Base-by-base conservation (phyloP, 2,888 invertebrate genomes). In the Ennomos quercinarius region DNA sequence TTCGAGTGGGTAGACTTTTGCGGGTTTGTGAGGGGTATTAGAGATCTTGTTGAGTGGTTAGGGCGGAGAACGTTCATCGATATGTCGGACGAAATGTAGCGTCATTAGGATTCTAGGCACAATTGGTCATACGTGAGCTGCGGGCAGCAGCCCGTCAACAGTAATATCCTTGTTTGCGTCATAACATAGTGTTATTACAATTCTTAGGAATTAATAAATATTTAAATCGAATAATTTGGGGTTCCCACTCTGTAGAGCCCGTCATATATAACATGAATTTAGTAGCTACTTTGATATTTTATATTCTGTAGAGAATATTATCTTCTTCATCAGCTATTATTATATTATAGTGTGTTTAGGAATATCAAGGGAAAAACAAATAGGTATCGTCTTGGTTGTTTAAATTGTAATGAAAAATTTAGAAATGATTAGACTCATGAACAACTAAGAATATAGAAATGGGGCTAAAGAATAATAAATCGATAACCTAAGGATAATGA, bases 81-180 rank as follows among this genome's bases (percentile, higher is more conserved):
- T 87, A 86, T 80, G 76, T 76, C 73, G 78, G 78, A 76, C 83
- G 73, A 83, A 78, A 82, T 76, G 81, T 81, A 84, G 80, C 77
- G 71, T 81, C 76, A 88, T 91, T 91, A 89, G 84, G 80, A 91
- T 91, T 89, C 91, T 82, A 81, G 80, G 77, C 84, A 81, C 79
- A 79, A 81, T 78, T 76, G 80, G 73, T 80, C 78, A 77, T 81
- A 89, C 91, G 90, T 90, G 90, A 68, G 78, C 79, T 89, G 87
- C 86, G 89, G 88, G 88, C 72, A 65, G 64, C 74, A 74, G 70
- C 78, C 76, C 71, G 74, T 74, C 63, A 57, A 70, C 74, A 73
- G 74, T 78, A 74, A 76, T 75, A 78, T 80, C 78, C 76, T 77
- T 80, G 78, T 81, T 83, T 83, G 78, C 78, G 74, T 80, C 81